These are phyloP conservation scores for Zelleria hepariella DNA, from an alignment of 2,888 invertebrate species.

Conservation along the genomic window DNA sequence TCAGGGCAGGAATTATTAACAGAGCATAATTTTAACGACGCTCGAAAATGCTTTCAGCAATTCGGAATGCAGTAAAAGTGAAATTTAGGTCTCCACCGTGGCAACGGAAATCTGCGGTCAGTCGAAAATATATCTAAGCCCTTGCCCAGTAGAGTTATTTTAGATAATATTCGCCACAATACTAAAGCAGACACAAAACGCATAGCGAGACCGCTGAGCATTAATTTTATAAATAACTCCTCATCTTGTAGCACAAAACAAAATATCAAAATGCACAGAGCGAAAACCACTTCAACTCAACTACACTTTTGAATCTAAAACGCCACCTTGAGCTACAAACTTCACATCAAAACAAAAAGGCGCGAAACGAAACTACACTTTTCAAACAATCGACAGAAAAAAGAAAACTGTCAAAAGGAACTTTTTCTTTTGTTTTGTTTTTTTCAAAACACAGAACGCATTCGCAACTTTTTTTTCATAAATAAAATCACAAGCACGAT, in stretches of 20 bases:
- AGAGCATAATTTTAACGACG: neutral
- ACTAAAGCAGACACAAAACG: conserved; percentile 45
- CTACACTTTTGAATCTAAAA: neutral
- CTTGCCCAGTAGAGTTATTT: conserved; percentile 57
- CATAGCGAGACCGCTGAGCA: conserved; percentile 13
- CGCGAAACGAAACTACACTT: neutral
- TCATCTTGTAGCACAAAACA: neutral
- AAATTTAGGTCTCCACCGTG: conserved; percentile 23
- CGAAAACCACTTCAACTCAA: too few relatives aligned
- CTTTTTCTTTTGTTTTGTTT: neutral
- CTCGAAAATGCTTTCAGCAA: conserved; percentile 4
- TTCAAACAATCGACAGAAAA: neutral
- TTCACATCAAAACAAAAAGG: neutral
- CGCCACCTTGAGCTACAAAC: neutral
- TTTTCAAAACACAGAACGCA: conserved; percentile 19
- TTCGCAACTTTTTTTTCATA: conserved; percentile 19
- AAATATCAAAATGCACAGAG: conserved; percentile 6
- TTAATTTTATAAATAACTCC: conserved; percentile 14
- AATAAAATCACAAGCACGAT: conserved; percentile 11
- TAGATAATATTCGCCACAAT: conserved; percentile 45
- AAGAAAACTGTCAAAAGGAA: neutral
- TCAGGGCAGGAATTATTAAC: neutral
- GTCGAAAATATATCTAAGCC: conserved; percentile 44
- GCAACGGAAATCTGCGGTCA: conserved; percentile 31
- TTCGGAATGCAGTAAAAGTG: conserved; percentile 14